Base-by-base conservation (phyloP, 2,797 vertebrate species). In the Glyptemys insculpta region DNA sequence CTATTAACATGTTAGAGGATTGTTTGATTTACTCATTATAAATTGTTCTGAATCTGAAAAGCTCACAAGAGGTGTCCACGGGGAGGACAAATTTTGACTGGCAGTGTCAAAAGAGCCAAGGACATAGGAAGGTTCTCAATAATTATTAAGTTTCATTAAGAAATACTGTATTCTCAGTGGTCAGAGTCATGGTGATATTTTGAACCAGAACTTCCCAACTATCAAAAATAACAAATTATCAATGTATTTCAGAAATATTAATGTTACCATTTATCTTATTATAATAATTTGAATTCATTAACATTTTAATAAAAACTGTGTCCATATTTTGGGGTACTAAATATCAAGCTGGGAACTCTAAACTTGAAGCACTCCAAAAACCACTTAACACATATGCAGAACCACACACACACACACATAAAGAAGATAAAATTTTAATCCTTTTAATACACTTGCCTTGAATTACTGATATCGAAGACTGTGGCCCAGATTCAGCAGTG, bases 11-110 rank as follows among this genome's bases (percentile, higher is more conserved):
- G 96, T 97, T 97, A 96, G 90, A 96, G 87, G 96, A 97, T 93
- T 97, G 95, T 97, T 98, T 98, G 96, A 98, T 98, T 98, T 98
- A 98, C 96, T 98, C 94, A 97, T 98, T 98, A 98, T 96, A 95
- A 98, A 97, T 97, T 95, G 97, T 96, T 97, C 96, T 88, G 94
- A 98, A 96, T 93, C 94, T 94, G 72, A 97, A 86, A 90, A 96
- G 93, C 95, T 98, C 91, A 93, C 94, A 98, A 97, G 96, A 96
- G 65, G 91, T 96, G 97, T 93, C 97, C 95, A 96, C 89, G 95
- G 97, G 97, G 97, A 96, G 95, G 74, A 93, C 62, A 90, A 88
- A 94, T 95, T 96, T 97, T 97, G 97, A 98, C 93, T 98, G 97
- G 88, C 96, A 97, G 96, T 96, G 88, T 97, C 96, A 97, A 89